These are phyloP conservation scores for Caranx ignobilis DNA, from an alignment of 2,113 vertebrate genomes.

Conservation along the genomic window DNA sequence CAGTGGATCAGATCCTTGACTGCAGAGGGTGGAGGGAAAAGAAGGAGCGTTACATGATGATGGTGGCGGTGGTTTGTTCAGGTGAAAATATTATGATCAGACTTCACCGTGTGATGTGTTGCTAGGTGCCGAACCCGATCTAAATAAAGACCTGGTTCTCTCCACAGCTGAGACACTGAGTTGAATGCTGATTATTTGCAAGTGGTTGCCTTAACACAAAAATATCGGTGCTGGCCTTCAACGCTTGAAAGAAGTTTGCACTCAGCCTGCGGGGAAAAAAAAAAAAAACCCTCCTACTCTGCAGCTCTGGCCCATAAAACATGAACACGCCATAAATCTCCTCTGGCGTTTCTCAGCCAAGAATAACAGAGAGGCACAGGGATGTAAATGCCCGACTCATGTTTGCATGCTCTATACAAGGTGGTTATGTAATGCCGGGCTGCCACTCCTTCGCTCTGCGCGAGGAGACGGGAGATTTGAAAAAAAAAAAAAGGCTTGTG, in stretches of 20 bases:
- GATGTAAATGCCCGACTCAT: background rate
- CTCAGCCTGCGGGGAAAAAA: too few relatives aligned
- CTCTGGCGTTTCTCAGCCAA: slow-evolving; percentile 14
- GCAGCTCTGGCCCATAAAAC: slow-evolving; percentile 9
- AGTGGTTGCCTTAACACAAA: background rate
- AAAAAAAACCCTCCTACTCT: background rate
- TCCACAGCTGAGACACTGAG: background rate
- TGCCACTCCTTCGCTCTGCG: slow-evolving; percentile 23
- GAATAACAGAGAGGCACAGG: background rate
- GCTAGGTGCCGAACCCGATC: background rate
- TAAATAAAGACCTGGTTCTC: background rate
- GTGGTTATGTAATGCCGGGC: slow-evolving; percentile 64
- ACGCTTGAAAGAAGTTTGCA: background rate
- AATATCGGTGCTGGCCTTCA: background rate
- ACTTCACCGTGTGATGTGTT: background rate
- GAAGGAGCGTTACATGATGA: background rate
- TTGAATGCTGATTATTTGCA: background rate
- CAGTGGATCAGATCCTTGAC: slow-evolving; percentile 92
- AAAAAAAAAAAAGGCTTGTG: slow-evolving; percentile 44
- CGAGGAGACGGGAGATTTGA: slow-evolving; percentile 51
- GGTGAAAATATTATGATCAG: background rate
- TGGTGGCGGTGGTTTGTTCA: background rate
- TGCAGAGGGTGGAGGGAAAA: slow-evolving; percentile 45
- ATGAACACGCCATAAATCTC: slow-evolving; percentile 7
- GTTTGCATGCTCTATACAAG: slow-evolving; percentile 50